Conservation (phyloP, 2,797 vertebrate genomes). For the Eleutherodactylus coqui region DNA sequence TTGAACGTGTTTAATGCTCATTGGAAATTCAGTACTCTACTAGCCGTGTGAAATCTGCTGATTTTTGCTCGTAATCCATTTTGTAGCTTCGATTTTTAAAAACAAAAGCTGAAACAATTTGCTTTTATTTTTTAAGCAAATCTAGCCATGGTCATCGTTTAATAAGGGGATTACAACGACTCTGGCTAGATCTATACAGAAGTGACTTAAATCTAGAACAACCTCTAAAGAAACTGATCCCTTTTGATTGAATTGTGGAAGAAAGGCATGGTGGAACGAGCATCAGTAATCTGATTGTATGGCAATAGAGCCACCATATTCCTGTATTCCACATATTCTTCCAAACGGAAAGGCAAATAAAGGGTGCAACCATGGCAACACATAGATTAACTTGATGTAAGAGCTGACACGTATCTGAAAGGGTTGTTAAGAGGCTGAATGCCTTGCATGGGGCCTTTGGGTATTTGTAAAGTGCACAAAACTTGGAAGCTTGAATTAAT, state of each 20-base stretch:
- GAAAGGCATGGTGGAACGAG: constrained; percentile 82
- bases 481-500: constrained; percentile 83
- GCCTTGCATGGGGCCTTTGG: constrained; percentile 76
- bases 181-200: constrained; percentile 90
- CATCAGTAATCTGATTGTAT: constrained; percentile 84
- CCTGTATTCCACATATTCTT: constrained; percentile 79
- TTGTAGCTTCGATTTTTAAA: constrained; percentile 92
- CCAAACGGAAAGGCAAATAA: constrained; percentile 83
- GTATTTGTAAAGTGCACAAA: constrained; percentile 78
- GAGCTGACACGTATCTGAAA: constrained; percentile 82
- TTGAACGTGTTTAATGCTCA: constrained; percentile 86
- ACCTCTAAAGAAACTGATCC: constrained; percentile 90
- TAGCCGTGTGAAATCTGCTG: constrained; percentile 83
- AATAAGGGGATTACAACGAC: constrained; percentile 95
- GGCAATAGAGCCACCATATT: constrained; percentile 84
- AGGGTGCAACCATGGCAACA: constrained; percentile 82
- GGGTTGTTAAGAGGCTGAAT: constrained; percentile 72
- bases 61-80: constrained; percentile 94
- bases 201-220: constrained; percentile 85
- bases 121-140: constrained; percentile 93
- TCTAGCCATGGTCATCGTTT: constrained; percentile 87
- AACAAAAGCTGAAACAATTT: constrained; percentile 96
- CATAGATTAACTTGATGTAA: constrained; percentile 83
- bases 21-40: constrained; percentile 87
- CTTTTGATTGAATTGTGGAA: constrained; percentile 87